Conservation (phyloP, 2,113 vertebrate genomes). For the Pterophyllum scalare region DNA sequence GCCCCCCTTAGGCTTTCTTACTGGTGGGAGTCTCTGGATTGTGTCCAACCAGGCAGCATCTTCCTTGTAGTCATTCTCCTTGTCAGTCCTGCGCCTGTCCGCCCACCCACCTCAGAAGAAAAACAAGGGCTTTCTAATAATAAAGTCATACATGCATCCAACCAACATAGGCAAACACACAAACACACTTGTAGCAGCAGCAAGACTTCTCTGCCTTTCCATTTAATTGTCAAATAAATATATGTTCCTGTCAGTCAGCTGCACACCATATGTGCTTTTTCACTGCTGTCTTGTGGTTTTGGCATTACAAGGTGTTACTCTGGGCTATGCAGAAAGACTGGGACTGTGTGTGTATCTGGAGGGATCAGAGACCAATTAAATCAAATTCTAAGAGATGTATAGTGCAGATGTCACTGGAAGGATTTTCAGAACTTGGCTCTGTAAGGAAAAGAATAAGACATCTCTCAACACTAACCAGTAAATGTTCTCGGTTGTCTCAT, state of each 20-base stretch:
- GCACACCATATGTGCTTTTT: slow-evolving; percentile 26
- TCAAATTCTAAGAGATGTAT: slow-evolving; percentile 34
- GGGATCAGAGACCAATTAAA: slow-evolving; percentile 19
- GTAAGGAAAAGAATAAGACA: background rate
- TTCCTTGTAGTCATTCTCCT: slow-evolving; percentile 35
- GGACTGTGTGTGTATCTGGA: slow-evolving; percentile 18
- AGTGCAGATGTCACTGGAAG: slow-evolving; percentile 41
- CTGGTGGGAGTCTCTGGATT: slow-evolving; percentile 71
- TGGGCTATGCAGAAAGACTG: slow-evolving; percentile 28
- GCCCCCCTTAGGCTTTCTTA: slow-evolving; percentile 53
- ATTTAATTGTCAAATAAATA: slow-evolving; percentile 71
- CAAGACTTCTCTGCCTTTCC: slow-evolving; percentile 36
- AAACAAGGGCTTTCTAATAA: slow-evolving; percentile 57
- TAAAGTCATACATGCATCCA: slow-evolving; percentile 17
- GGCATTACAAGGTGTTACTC: slow-evolving; percentile 61
- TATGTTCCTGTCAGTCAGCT: slow-evolving; percentile 68
- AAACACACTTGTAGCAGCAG: slow-evolving; percentile 11
- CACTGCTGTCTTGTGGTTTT: slow-evolving; percentile 23
- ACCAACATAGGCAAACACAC: slow-evolving; percentile 15
- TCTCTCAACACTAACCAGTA: background rate
- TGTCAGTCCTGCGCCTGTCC: slow-evolving; percentile 24
- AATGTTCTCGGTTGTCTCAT: background rate
- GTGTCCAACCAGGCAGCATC: slow-evolving; percentile 62
- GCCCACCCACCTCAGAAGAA: slow-evolving; percentile 39
- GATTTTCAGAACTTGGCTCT: slow-evolving; percentile 18